Evolutionary conservation across 2,888 invertebrate species (phyloP).

Genomic region (Incurvaria masculella): DNA sequence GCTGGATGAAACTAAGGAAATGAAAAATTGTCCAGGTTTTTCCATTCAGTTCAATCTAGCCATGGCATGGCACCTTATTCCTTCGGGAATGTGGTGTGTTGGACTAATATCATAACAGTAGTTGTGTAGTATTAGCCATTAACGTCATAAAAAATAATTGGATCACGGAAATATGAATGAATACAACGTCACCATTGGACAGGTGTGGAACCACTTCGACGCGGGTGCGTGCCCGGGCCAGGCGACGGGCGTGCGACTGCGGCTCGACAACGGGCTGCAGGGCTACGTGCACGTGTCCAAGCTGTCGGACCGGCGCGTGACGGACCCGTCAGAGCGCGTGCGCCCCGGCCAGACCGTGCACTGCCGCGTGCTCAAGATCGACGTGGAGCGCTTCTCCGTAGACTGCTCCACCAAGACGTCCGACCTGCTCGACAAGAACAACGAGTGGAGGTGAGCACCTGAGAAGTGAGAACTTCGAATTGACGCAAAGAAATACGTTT

Average conservation of each 20-base stretch:
- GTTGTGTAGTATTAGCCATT: no score
- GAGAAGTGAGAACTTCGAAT: no score
- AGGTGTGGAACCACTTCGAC: constrained; percentile 98
- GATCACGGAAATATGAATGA: no score
- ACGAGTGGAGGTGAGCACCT: constrained; percentile 79
- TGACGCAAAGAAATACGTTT: no score
- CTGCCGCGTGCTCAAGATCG: constrained; percentile 91
- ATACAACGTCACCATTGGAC: neutral
- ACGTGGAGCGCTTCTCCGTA: constrained; percentile 89
- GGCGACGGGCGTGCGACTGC: constrained; percentile 85
- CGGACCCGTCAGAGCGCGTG: constrained; percentile 91
- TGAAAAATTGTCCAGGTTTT: no score
- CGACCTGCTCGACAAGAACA: constrained; percentile 86
- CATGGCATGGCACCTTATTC: no score
- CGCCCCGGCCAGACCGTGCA: constrained; percentile 79
- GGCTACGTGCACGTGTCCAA: constrained; percentile 94
- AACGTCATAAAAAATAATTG: no score
- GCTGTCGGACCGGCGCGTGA: constrained; percentile 89
- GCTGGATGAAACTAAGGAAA: no score
- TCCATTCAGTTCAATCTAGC: no score
- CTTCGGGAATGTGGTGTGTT: no score
- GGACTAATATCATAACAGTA: no score
- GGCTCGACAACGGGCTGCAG: constrained; percentile 88
- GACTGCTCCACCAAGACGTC: constrained; percentile 93
- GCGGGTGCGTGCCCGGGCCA: constrained; percentile 94